phyloP scores from a whole-genome alignment of 2,113 vertebrate species.

The Danionella cerebrum region DNA sequence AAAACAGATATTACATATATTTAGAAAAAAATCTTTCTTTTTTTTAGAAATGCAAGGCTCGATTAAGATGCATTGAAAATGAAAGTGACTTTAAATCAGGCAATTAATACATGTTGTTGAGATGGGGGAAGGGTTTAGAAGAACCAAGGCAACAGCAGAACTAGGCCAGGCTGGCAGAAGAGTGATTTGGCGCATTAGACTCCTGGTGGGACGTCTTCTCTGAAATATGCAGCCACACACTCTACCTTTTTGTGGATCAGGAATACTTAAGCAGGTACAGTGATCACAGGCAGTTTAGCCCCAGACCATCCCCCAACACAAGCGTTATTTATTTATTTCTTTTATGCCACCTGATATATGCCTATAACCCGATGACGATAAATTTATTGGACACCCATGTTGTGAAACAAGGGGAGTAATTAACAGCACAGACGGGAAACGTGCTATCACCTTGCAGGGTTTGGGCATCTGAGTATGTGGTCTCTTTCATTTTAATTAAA shows the following conservation, averaged over 20 bases:
- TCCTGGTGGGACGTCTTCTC: slow-evolving; percentile 47
- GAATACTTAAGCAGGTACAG: slow-evolving; percentile 48
- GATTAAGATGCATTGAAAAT: neutral
- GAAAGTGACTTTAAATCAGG: neutral
- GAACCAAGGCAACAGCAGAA: slow-evolving; percentile 38
- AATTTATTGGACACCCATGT: slow-evolving; percentile 47
- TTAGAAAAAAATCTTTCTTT: too few relatives aligned
- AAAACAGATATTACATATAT: too few relatives aligned
- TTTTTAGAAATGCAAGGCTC: neutral
- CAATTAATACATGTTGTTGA: slow-evolving; percentile 31
- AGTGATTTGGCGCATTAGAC: slow-evolving; percentile 52
- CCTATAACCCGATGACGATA: slow-evolving; percentile 39
- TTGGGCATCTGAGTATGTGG: slow-evolving; percentile 32
- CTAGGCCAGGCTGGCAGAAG: slow-evolving; percentile 47
- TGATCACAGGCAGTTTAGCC: slow-evolving; percentile 47
- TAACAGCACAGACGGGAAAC: slow-evolving; percentile 39
- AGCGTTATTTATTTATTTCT: too few relatives aligned
- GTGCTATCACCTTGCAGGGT: slow-evolving; percentile 34
- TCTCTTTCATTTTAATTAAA: slow-evolving; percentile 48
- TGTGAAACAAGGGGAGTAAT: slow-evolving; percentile 40
- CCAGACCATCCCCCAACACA: slow-evolving; percentile 21
- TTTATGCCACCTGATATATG: slow-evolving; percentile 14
- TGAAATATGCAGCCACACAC: slow-evolving; percentile 50
- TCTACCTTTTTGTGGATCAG: slow-evolving; percentile 42
- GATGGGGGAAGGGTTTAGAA: slow-evolving; percentile 26